These are phyloP conservation scores for Stenopsyche tienmushanensis DNA, from an alignment of 1,140 invertebrate species.

Conservation along the genomic window DNA sequence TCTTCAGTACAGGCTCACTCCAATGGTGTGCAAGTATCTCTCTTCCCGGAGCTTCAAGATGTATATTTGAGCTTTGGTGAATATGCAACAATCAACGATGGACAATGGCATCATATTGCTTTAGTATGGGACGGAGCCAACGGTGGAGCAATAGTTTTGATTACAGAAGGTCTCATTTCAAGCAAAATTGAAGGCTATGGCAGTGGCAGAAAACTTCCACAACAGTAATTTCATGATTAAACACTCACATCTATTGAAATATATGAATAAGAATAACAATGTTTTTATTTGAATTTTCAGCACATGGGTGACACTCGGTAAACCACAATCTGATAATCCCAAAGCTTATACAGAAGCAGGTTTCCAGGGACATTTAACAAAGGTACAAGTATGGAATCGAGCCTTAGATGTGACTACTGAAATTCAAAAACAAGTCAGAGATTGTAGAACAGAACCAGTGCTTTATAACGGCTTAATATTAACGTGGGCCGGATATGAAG, in stretches of 20 bases:
- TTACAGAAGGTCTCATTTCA: conserved; percentile 91
- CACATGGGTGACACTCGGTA: conserved; percentile 90
- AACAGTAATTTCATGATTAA: conserved; percentile 64
- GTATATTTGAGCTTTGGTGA: conserved; percentile 89
- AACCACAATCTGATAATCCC: conserved; percentile 72
- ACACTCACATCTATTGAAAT: no score
- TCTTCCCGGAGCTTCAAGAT: conserved; percentile 85
- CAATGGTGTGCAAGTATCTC: conserved; percentile 83
- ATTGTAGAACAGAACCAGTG: conserved; percentile 89
- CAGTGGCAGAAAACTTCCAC: conserved; percentile 71
- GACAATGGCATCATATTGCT: conserved; percentile 95
- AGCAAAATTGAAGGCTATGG: conserved; percentile 86
- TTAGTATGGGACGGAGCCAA: conserved; percentile 88
- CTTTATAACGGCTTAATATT: conserved; percentile 82
- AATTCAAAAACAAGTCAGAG: conserved; percentile 88
- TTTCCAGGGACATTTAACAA: conserved; percentile 93
- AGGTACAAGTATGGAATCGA: conserved; percentile 92
- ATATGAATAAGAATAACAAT: conserved; percentile 1
- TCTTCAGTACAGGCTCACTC: conserved; percentile 86
- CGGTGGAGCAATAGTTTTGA: conserved; percentile 80
- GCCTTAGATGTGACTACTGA: conserved; percentile 89
- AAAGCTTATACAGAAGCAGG: conserved; percentile 80
- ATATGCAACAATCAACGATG: conserved; percentile 92
- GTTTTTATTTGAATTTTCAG: conserved; percentile 55
- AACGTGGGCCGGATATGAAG: conserved; percentile 92